Evolutionary conservation across 2,888 invertebrate species (phyloP).

Genomic region (Pelosia muscerda): DNA sequence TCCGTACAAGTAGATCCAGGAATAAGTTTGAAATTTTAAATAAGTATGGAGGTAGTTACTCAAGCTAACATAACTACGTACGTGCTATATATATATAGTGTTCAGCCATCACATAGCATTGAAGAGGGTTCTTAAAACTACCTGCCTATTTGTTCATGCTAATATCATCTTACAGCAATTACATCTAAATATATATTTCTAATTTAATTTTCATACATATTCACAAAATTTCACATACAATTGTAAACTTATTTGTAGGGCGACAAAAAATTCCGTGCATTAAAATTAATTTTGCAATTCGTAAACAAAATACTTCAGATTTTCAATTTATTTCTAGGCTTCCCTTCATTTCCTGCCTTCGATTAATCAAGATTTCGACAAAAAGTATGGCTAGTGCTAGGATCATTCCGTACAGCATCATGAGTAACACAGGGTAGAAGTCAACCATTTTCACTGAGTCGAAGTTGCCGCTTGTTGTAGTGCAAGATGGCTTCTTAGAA

Average conservation of each 20-base stretch:
- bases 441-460: constrained; percentile 88
- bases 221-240: no score
- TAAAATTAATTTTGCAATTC: not conserved
- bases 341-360: constrained; percentile 24
- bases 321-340: not conserved
- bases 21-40: not conserved
- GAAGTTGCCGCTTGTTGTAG: constrained; percentile 84
- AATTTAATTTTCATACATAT: no score
- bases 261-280: not conserved
- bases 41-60: not conserved
- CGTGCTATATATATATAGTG: no score
- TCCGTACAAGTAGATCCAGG: not conserved
- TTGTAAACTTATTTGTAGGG: not conserved
- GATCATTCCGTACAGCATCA: constrained; percentile 74
- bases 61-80: no score
- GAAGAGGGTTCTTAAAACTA: not conserved
- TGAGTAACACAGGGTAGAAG: constrained; percentile 83
- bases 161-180: no score
- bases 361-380: constrained; percentile 64
- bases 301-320: not conserved
- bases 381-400: constrained; percentile 62
- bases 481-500: constrained; percentile 87
- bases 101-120: not conserved
- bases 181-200: no score
- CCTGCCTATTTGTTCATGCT: no score